phyloP scores from a whole-genome alignment of 2,888 invertebrate genomes.

The Mamestra brassicae region DNA sequence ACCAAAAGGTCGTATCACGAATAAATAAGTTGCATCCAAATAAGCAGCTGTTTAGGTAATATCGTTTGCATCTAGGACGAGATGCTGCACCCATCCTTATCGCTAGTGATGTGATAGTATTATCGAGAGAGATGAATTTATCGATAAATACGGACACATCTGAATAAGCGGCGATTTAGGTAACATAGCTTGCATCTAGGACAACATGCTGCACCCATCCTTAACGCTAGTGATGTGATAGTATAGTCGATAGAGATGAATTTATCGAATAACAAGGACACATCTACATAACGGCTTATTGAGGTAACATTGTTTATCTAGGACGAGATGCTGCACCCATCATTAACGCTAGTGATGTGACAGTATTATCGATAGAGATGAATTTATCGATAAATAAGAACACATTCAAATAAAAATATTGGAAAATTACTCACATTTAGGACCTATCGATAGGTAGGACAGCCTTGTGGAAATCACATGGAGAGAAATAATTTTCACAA shows the following conservation, averaged over 20 bases:
- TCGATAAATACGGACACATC: conserved; percentile 12
- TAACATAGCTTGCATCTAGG: conserved; percentile 55
- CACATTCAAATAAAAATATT: too few species aligned
- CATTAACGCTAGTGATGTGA: conserved; percentile 49
- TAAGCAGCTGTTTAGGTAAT: conserved; percentile 36
- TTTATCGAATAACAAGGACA: too few species aligned
- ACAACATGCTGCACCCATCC: conserved; percentile 57
- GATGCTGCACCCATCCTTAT: conserved; percentile 49
- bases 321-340: conserved; percentile 50
- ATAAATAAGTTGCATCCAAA: conserved; percentile 37
- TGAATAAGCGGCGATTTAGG: conserved; percentile 24
- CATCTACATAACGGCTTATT: neutral
- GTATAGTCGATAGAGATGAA: conserved; percentile 14
- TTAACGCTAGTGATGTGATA: conserved; percentile 48
- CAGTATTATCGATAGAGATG: conserved; percentile 8
- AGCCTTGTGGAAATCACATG: too few species aligned
- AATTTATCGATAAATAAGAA: too few species aligned
- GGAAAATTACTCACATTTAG: too few species aligned
- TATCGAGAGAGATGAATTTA: neutral
- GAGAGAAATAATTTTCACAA: too few species aligned
- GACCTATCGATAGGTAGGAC: too few species aligned
- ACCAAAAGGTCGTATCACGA: neutral
- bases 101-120: conserved; percentile 44
- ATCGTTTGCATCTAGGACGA: conserved; percentile 55
- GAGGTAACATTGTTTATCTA: conserved; percentile 4